These are phyloP conservation scores for Emydura subglobosa DNA, from an alignment of 2,113 vertebrate genomes.

Conservation along the genomic window DNA sequence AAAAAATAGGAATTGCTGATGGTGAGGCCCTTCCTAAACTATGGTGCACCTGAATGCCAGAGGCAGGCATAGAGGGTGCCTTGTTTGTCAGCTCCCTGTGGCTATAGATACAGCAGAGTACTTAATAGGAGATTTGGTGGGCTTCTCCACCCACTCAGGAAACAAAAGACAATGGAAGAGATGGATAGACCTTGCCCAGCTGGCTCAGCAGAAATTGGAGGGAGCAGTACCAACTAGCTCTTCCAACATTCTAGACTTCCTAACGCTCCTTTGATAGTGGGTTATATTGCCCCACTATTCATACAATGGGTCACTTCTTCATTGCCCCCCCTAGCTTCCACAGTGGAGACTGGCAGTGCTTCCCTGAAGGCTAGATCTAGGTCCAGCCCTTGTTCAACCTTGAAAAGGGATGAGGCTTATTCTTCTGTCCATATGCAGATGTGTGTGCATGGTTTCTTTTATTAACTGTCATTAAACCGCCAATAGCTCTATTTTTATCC, in stretches of 20 bases:
- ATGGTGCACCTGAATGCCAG: accelerated
- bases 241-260: background rate
- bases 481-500: background rate
- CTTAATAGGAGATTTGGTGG: background rate
- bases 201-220: background rate
- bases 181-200: background rate
- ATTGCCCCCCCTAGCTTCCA: background rate
- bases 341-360: background rate
- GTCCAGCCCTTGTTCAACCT: background rate
- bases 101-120: accelerated
- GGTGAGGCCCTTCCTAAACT: background rate
- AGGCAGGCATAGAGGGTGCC: background rate
- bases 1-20: background rate
- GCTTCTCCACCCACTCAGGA: background rate
- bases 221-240: accelerated
- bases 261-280: background rate
- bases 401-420: background rate
- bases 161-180: background rate
- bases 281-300: background rate
- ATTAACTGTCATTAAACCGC: background rate
- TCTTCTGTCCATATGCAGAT: background rate
- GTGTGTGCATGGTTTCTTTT: background rate
- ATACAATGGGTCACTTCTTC: background rate
- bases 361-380: background rate
- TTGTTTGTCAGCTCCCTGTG: background rate